These are phyloP conservation scores for Ochotona princeps DNA, from an alignment of 2,113 vertebrate species.

Conservation along the genomic window DNA sequence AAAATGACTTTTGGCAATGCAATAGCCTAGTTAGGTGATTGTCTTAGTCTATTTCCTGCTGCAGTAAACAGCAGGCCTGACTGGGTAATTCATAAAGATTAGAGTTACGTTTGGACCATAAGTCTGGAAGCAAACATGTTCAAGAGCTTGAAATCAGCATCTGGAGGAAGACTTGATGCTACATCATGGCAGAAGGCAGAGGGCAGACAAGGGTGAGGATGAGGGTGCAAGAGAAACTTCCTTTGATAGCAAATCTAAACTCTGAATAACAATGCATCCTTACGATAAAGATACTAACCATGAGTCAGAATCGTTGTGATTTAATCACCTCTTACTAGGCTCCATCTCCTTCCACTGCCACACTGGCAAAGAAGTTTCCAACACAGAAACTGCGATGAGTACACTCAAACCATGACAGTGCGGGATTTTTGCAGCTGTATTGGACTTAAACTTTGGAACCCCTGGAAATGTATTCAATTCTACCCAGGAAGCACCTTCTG, in stretches of 20 bases:
- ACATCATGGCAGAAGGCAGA: not conserved
- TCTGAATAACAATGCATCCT: not conserved
- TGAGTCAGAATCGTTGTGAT: not conserved
- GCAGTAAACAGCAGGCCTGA: not conserved
- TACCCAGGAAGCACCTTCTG: not conserved
- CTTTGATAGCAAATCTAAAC: not conserved
- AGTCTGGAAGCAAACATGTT: too few relatives aligned
- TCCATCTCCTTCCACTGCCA: too few relatives aligned
- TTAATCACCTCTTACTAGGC: not conserved
- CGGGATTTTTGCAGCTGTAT: not conserved
- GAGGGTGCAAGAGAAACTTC: not conserved
- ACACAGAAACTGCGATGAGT: too few relatives aligned
- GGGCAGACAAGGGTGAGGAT: not conserved
- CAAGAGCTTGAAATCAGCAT: not conserved
- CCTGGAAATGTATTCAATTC: not conserved
- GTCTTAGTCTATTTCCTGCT: not conserved
- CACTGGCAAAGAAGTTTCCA: not conserved
- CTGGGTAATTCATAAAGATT: too few relatives aligned
- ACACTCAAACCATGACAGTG: not conserved
- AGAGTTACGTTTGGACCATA: not conserved
- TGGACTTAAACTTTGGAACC: not conserved
- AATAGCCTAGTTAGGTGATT: not conserved
- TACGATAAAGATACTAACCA: too few relatives aligned
- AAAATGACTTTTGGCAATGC: not conserved
- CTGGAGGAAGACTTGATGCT: too few relatives aligned